Percentiles rank a stretch among this genome's conserved stretches.
Conservation (phyloP, 1,140 invertebrate genomes). For the Trichomalopsis sarcophagae region DNA sequence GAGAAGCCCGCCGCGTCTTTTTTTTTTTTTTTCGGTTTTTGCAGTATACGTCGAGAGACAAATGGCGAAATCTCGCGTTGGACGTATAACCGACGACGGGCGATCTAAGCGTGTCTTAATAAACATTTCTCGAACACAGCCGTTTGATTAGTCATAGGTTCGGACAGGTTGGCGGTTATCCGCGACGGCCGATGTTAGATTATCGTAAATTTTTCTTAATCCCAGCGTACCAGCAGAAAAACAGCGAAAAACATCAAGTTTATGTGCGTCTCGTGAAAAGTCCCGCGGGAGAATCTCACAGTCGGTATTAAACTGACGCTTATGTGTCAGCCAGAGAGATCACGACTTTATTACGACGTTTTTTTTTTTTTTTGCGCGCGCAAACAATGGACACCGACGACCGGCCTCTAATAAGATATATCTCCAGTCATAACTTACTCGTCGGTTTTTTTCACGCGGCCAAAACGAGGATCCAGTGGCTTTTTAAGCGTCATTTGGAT, state of each 20-base stretch:
- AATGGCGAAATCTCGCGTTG: too few species aligned
- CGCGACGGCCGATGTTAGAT: not conserved
- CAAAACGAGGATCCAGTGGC: not conserved
- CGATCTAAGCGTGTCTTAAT: not conserved
- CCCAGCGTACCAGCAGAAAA: not conserved
- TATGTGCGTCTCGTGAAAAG: not conserved
- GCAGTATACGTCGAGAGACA: not conserved
- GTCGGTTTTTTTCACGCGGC: not conserved
- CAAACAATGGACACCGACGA: not conserved
- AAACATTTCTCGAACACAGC: not conserved
- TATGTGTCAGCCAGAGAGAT: not conserved
- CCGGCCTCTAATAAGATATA: constrained; percentile 19
- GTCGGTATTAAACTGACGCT: not conserved
- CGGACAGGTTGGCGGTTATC: not conserved
- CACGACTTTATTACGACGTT: not conserved
- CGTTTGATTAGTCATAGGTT: not conserved
- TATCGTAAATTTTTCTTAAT: not conserved
- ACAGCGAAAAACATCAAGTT: not conserved
- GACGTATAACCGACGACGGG: not conserved
- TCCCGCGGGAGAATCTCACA: not conserved
- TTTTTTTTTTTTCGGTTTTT: constrained; percentile 11
- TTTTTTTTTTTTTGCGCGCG: too few species aligned
- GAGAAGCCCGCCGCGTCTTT: not conserved
- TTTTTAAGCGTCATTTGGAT: constrained; percentile 2
- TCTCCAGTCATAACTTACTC: constrained; percentile 21